Base-by-base conservation (phyloP, 2,888 invertebrate species). In the Seira sanloemensis region DNA sequence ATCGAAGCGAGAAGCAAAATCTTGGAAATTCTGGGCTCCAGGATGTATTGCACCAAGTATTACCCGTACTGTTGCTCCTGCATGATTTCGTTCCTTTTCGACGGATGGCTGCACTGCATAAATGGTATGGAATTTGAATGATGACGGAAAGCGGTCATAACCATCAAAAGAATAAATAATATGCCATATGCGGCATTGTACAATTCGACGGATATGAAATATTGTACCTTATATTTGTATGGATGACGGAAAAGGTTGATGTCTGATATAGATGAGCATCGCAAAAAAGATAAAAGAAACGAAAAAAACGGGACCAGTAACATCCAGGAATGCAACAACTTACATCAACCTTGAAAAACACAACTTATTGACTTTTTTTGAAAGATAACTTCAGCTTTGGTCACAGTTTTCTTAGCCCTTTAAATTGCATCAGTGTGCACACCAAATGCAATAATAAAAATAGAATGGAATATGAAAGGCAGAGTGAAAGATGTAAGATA, bases 361-460 rank as follows among this genome's bases (percentile, higher is more conserved):
- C n/a, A n/a, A n/a, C n/a, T n/a, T n/a, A n/a, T n/a, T n/a, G n/a
- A n/a, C n/a, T n/a, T n/a, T n/a, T n/a, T n/a, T n/a, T n/a, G n/a
- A n/a, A n/a, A n/a, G n/a, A n/a, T n/a, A n/a, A n/a, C n/a, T n/a
- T n/a, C n/a, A n/a, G n/a, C n/a, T n/a, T n/a, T n/a, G n/a, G n/a
- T n/a, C n/a, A n/a, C n/a, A n/a, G n/a, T n/a, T n/a, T n/a, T n/a
- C n/a, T n/a, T n/a, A n/a, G n/a, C n/a, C n/a, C n/a, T n/a, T n/a
- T n/a, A n/a, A n/a, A 25, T 18, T 37, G 19, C 69, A 69, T 19
- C 69, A 24, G 62, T 46, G 67, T 27, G 50, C 24, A 18, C 26
- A 67, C 62, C 71, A 78, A 78, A 78, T 78, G 69, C 71, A 78
- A 65, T 26, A 71, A 78, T 71, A 65, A 25, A 62, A 62, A 71